phyloP scores from a whole-genome alignment of 2,113 vertebrate species.

The Vulpes ferrilata region DNA sequence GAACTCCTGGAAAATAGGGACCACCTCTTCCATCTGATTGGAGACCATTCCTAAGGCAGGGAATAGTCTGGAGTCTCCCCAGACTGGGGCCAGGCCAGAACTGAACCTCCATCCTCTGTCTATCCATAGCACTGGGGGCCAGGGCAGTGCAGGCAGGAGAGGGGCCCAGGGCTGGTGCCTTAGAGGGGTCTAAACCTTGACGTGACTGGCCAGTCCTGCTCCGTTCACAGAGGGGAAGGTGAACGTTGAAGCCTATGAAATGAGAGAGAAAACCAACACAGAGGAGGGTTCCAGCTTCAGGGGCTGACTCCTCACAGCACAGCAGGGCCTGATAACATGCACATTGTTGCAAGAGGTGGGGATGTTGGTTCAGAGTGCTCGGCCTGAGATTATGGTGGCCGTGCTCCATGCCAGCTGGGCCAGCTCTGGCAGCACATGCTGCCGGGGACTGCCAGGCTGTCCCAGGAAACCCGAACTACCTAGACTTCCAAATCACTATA shows the following conservation, averaged over 20 bases:
- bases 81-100: neutral
- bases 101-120: neutral
- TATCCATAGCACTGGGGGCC: neutral
- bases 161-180: neutral
- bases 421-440: neutral
- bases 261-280: slow-evolving; percentile 1
- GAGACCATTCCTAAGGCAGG: neutral
- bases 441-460: neutral
- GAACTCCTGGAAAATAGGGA: neutral
- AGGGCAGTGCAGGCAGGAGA: neutral
- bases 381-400: neutral
- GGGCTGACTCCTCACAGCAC: neutral
- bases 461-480: neutral
- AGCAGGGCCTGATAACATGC: neutral
- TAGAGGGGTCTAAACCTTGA: neutral
- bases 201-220: neutral
- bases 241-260: slow-evolving; percentile 35
- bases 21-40: neutral
- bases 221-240: neutral
- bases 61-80: neutral
- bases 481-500: neutral
- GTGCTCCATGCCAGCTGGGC: neutral
- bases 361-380: neutral
- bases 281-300: neutral
- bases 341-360: slow-evolving; percentile 30